These are phyloP conservation scores for Lochmaea crataegi DNA, from an alignment of 2,888 invertebrate species.

Conservation along the genomic window DNA sequence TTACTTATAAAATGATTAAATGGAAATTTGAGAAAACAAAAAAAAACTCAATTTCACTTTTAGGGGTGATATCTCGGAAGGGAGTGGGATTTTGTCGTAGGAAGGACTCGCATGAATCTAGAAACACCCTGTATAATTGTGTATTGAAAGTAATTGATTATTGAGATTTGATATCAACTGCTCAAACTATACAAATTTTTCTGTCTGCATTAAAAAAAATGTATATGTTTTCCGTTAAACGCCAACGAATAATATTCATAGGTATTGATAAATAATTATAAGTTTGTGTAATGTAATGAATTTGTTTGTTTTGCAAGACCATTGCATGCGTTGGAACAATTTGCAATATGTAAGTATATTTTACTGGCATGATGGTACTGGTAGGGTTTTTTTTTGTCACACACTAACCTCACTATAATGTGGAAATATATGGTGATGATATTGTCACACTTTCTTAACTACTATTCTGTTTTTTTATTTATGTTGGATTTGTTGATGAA, in stretches of 20 bases:
- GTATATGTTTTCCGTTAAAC: background rate
- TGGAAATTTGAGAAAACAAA: too few relatives aligned
- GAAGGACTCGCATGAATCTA: too few relatives aligned
- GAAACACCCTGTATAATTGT: too few relatives aligned
- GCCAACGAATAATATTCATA: background rate
- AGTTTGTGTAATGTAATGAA: slow-evolving; percentile 56
- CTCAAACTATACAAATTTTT: background rate
- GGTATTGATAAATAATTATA: background rate
- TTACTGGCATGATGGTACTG: slow-evolving; percentile 23
- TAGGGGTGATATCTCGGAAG: too few relatives aligned
- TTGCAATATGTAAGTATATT: slow-evolving; percentile 88
- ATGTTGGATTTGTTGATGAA: too few relatives aligned
- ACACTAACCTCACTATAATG: slow-evolving; percentile 30
- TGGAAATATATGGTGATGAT: background rate
- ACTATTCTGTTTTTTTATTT: background rate
- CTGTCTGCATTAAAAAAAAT: background rate
- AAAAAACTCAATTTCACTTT: too few relatives aligned
- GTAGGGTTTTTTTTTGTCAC: slow-evolving; percentile 34
- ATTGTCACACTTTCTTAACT: background rate
- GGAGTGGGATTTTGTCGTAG: too few relatives aligned
- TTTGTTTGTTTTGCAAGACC: slow-evolving; percentile 72
- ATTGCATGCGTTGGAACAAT: slow-evolving; percentile 90
- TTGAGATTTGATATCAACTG: background rate
- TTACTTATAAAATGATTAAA: too few relatives aligned
- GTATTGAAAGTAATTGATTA: background rate